phyloP scores from a whole-genome alignment of 2,113 vertebrate species.

The Rhegmatorhina hoffmannsi region DNA sequence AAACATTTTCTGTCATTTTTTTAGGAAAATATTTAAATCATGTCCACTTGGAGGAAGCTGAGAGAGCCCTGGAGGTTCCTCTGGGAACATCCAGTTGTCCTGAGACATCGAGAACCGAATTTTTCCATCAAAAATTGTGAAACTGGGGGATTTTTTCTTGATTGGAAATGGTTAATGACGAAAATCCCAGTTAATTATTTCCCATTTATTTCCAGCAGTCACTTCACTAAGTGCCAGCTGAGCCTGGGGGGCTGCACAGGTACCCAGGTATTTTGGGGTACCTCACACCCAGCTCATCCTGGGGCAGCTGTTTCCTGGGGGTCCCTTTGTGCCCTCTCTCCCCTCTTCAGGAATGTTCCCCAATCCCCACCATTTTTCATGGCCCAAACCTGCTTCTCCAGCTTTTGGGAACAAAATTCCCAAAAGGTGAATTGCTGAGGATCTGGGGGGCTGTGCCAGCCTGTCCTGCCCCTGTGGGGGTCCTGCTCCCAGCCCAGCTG shows the following conservation, averaged over 20 bases:
- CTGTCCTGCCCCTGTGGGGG: rapidly evolving
- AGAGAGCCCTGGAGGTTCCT: background rate
- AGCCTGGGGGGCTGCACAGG: rapidly evolving
- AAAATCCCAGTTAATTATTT: background rate
- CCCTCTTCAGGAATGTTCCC: rapidly evolving
- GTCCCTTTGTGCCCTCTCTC: background rate
- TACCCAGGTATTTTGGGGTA: background rate
- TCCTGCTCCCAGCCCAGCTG: background rate
- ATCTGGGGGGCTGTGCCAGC: background rate
- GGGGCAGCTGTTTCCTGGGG: background rate
- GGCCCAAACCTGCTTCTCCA: rapidly evolving
- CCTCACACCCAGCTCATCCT: rapidly evolving
- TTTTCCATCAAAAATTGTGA: background rate
- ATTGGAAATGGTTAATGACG: rapidly evolving
- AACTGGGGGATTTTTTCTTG: rapidly evolving
- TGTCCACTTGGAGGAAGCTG: rapidly evolving
- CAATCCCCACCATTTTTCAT: background rate
- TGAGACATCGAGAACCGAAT: rapidly evolving
- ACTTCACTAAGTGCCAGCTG: rapidly evolving
- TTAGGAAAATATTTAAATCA: background rate
- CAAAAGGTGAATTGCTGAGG: background rate
- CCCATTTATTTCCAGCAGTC: rapidly evolving
- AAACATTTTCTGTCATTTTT: rapidly evolving
- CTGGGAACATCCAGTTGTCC: background rate
- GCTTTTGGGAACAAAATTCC: background rate